Percentiles rank a stretch among this genome's conserved stretches.
phyloP scores from a whole-genome alignment of 2,888 invertebrate genomes.

The Phorcus lineatus region DNA sequence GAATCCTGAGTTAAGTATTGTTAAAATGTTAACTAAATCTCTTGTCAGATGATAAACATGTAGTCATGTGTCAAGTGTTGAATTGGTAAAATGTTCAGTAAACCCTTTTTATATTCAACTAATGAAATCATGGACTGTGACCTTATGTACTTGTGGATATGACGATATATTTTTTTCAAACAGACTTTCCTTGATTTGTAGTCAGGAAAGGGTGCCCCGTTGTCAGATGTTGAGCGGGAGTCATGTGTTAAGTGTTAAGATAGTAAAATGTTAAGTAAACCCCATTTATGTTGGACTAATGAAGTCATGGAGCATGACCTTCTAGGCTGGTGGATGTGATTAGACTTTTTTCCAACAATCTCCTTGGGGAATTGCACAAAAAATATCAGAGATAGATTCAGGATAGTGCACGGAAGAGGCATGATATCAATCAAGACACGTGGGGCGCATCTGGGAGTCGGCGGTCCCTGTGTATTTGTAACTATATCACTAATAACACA shows the following conservation, averaged over 20 bases:
- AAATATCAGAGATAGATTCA: neutral
- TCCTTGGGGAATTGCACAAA: neutral
- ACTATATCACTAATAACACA: conserved; percentile 17
- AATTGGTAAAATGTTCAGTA: no score
- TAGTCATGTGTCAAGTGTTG: no score
- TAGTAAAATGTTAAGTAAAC: neutral
- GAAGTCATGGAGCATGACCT: neutral
- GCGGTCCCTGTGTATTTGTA: neutral
- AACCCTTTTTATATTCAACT: no score
- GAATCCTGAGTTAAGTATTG: neutral
- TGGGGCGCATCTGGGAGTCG: neutral
- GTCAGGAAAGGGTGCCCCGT: no score
- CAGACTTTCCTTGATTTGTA: no score
- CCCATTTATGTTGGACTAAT: neutral
- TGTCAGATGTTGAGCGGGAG: no score
- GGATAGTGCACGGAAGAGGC: neutral
- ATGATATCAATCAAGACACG: neutral
- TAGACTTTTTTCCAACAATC: neutral
- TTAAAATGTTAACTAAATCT: no score
- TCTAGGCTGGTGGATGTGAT: neutral
- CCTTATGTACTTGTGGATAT: no score
- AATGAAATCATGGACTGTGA: no score
- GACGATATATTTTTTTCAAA: no score
- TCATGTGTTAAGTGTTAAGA: no score
- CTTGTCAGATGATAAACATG: no score